Evolutionary conservation across 2,797 vertebrate genomes (phyloP).

Genomic region (Gymnopithys bicolor): DNA sequence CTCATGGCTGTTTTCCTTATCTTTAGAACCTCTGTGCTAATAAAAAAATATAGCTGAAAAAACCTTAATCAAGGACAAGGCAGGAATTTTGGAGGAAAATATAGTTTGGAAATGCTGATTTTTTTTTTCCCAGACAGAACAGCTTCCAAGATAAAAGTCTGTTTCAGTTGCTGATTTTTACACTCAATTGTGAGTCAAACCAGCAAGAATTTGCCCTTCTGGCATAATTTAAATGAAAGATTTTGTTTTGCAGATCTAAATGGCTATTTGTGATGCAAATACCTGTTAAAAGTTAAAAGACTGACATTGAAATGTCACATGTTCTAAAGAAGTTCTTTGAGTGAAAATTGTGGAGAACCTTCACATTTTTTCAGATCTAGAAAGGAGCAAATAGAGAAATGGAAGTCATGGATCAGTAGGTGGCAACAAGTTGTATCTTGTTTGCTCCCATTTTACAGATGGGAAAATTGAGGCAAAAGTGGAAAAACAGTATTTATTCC

Average conservation of each 20-base stretch:
- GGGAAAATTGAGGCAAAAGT: not conserved
- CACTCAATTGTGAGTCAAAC: not conserved
- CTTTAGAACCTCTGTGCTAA: not conserved
- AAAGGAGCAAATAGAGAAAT: not conserved
- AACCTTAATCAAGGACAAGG: not conserved
- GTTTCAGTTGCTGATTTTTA: not conserved
- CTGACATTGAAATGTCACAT: not conserved
- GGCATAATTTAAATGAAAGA: not conserved
- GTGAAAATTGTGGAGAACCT: not conserved
- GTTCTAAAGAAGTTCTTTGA: not conserved
- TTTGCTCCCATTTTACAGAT: no score
- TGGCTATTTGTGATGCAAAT: not conserved
- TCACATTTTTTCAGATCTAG: not conserved
- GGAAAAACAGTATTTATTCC: not conserved
- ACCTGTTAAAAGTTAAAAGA: not conserved
- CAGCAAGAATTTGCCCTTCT: not conserved
- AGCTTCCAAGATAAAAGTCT: not conserved
- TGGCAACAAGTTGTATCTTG: not conserved
- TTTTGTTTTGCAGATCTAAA: not conserved
- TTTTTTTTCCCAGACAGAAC: not conserved
- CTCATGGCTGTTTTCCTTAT: not conserved
- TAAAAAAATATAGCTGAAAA: not conserved
- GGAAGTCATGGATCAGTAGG: not conserved
- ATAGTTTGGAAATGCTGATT: not conserved
- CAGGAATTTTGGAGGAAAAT: not conserved